phyloP scores from a whole-genome alignment of 2,797 vertebrate species.

The Clamator glandarius region DNA sequence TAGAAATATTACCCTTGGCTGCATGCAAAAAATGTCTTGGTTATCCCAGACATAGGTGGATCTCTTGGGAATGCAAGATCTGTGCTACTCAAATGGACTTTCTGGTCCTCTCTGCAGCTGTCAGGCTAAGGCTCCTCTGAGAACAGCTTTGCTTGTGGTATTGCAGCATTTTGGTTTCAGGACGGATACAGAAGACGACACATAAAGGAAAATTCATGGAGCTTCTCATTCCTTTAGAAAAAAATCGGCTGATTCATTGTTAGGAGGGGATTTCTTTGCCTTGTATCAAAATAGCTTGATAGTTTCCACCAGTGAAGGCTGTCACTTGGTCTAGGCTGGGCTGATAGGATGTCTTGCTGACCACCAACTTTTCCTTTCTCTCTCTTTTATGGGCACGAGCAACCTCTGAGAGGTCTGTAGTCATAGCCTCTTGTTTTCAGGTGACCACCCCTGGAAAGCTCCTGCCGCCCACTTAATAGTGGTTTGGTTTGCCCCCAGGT shows the following conservation, averaged over 20 bases:
- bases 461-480: not conserved
- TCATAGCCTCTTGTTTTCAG: not conserved
- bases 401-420: not conserved
- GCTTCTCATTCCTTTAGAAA: not conserved
- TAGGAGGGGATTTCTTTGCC: not conserved
- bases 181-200: not conserved
- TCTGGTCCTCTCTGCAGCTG: conserved; percentile 1
- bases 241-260: rapidly evolving
- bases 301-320: not conserved
- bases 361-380: not conserved
- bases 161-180: conserved; percentile 11
- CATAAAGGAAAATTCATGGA: not conserved
- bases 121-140: not conserved
- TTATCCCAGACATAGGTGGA: not conserved
- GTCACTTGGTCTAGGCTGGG: not conserved
- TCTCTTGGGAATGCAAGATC: not conserved
- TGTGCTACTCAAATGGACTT: not conserved
- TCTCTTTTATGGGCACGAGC: not conserved
- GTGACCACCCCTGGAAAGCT: not conserved
- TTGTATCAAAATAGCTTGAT: not conserved
- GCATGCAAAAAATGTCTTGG: not conserved
- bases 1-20: not conserved
- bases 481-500: not conserved
- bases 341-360: not conserved
- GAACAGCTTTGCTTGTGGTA: too few relatives aligned